Evolutionary conservation across 2,797 vertebrate species (phyloP), one percentile per base, ranked within the genome.

Genomic region (Sphenodon punctatus): DNA sequence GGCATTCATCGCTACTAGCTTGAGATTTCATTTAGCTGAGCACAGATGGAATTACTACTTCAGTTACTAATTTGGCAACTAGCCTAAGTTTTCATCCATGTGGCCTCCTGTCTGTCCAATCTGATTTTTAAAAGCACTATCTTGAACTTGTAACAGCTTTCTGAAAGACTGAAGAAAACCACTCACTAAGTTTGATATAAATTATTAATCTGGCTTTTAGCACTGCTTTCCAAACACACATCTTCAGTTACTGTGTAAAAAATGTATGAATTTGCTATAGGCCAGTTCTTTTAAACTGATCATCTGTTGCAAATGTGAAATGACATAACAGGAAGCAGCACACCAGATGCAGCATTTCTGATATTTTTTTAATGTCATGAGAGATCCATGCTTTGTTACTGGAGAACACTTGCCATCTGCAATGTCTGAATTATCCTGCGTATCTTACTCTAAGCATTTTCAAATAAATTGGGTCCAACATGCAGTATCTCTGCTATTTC

Each of bases 71-170:
- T 39, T 61, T n/a, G 49, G 25, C 6, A 61, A 45, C 39, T 83
- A 64, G 13, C 8, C 9, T 39, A 7, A 10, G 36, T 65, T 34
- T 43, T 75, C 32, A 32, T 20, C 23, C 1, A 0, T 30, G 14
- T 5, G 25, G 39, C 65, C 49, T 84, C 65, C 22, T 73, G 59
- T 9, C 34, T 87, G 11, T 34, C 25, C 75, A 67, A 67, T 46
- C 12, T 27, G n/a, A 30, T 66, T 79, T 75, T 65, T 30, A 9
- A 75, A 32, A 84, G 60, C 6, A 41, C 41, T 49, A 10, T 58
- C 23, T 84, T 86, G 55, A 81, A 42, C 10, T 51, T 51, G 43
- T 23, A 55, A 34, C 64, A 69, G 20, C 36, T 80, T 91, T 89
- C 75, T 78, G 48, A 22, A 88, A 81, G 55, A 65, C 16, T 72